phyloP scores from a whole-genome alignment of 2,797 vertebrate species.

The Enteromius argenteus region DNA sequence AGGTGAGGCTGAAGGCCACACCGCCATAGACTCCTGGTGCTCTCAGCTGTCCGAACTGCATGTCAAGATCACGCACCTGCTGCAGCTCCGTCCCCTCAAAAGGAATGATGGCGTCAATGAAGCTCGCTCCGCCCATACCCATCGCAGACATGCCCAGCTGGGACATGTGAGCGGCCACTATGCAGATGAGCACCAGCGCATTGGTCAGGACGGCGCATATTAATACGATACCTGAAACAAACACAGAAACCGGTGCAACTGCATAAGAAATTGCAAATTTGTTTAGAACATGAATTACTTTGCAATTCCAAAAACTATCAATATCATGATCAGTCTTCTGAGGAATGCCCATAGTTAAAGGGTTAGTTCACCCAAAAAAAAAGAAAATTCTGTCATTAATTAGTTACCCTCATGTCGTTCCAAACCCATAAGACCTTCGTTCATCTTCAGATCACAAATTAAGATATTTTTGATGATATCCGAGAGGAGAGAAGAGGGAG shows the following conservation, averaged over 20 bases:
- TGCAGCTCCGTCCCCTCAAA: conserved; percentile 86
- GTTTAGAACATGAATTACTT: too few relatives aligned
- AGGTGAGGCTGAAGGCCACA: conserved; percentile 79
- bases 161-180: conserved; percentile 82
- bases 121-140: conserved; percentile 71
- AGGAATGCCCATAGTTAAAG: neutral
- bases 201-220: conserved; percentile 83
- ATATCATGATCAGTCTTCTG: neutral
- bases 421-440: too few relatives aligned
- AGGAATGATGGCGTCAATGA: conserved; percentile 81
- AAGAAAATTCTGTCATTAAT: too few relatives aligned
- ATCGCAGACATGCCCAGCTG: conserved; percentile 79
- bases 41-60: conserved; percentile 89
- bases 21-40: conserved; percentile 86
- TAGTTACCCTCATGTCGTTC: too few relatives aligned
- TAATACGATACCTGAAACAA: conserved; percentile 83
- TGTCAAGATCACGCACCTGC: conserved; percentile 84
- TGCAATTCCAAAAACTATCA: too few relatives aligned
- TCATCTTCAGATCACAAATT: too few relatives aligned
- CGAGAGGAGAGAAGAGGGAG: too few relatives aligned
- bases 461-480: too few relatives aligned
- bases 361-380: too few relatives aligned
- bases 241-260: conserved; percentile 23
- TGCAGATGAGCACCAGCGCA: conserved; percentile 85
- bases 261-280: neutral